Conservation (phyloP, 2,888 invertebrate genomes). For the Clanis bilineata region DNA sequence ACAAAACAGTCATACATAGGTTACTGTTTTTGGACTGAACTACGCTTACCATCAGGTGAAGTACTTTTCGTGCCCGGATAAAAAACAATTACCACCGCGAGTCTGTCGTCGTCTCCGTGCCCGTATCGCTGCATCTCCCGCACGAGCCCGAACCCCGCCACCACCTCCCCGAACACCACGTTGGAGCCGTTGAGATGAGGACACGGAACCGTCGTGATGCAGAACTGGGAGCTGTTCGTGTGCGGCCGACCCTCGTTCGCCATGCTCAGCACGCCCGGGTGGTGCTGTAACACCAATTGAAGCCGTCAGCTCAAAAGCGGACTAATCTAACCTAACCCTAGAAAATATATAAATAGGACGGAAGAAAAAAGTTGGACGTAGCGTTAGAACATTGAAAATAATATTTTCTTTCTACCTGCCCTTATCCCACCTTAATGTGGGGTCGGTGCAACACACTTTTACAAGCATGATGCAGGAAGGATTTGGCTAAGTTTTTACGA, state of each 20-base stretch:
- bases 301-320: too few relatives aligned
- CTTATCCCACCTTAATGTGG: too few relatives aligned
- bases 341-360: too few relatives aligned
- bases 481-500: too few relatives aligned
- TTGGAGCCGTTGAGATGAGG: slow-evolving; percentile 90
- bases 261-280: slow-evolving; percentile 88
- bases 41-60: slow-evolving; percentile 46
- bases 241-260: slow-evolving; percentile 89
- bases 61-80: too few relatives aligned
- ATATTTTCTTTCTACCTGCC: too few relatives aligned
- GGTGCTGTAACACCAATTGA: slow-evolving; percentile 80
- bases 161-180: slow-evolving; percentile 91
- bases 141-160: slow-evolving; percentile 87
- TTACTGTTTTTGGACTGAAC: background rate
- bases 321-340: too few relatives aligned
- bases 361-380: too few relatives aligned
- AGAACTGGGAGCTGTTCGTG: slow-evolving; percentile 97
- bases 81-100: slow-evolving; percentile 84
- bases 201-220: slow-evolving; percentile 90
- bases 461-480: too few relatives aligned
- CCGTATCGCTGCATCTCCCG: slow-evolving; percentile 86
- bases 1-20: too few relatives aligned
- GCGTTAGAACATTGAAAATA: too few relatives aligned
- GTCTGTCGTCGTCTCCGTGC: slow-evolving; percentile 78
- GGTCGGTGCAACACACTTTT: too few relatives aligned